Evolutionary conservation across 2,113 vertebrate species (phyloP).

Genomic region (Gorsachius goisagi): DNA sequence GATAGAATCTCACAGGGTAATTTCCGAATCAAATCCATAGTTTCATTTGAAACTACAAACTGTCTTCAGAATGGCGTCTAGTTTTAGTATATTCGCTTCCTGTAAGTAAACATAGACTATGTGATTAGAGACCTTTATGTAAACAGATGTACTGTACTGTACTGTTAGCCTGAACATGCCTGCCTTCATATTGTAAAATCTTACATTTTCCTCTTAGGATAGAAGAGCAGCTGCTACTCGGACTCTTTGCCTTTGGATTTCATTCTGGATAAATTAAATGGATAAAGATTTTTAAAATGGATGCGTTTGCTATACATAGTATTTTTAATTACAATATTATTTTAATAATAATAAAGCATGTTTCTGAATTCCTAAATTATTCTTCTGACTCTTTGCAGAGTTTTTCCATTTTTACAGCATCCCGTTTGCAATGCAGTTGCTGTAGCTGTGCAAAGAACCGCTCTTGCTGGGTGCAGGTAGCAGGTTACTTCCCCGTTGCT

Average conservation of each 20-base stretch:
- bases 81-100: no score
- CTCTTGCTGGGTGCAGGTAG: background rate
- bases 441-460: no score
- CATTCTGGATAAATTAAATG: background rate
- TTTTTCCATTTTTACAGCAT: background rate
- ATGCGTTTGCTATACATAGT: background rate
- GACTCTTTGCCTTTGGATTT: background rate
- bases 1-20: no score
- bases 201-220: rapidly evolving
- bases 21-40: background rate
- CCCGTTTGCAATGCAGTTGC: background rate
- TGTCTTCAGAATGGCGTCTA: background rate
- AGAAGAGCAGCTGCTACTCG: background rate
- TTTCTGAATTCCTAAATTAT: background rate
- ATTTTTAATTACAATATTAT: background rate
- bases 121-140: background rate
- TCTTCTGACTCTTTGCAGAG: background rate
- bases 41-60: background rate
- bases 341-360: background rate
- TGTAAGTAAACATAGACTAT: background rate
- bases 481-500: background rate
- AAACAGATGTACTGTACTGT: background rate
- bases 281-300: background rate
- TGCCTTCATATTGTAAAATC: background rate
- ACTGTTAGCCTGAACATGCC: rapidly evolving